Conservation (phyloP, 2,797 vertebrate genomes). For the Trachops cirrhosus region DNA sequence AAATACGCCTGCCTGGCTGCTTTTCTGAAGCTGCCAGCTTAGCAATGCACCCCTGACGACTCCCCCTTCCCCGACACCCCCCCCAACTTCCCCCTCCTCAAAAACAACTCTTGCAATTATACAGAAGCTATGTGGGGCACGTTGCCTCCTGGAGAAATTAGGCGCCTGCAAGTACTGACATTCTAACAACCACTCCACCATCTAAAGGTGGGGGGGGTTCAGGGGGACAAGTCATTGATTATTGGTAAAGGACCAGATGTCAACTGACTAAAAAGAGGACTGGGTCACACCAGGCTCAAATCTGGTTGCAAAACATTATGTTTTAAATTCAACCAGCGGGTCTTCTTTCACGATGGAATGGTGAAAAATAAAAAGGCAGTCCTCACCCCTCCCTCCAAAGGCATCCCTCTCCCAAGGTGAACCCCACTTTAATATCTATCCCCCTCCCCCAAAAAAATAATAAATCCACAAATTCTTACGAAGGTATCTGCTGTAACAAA, state of each 20-base stretch:
- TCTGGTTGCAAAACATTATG: constrained; percentile 67
- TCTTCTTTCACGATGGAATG: constrained; percentile 68
- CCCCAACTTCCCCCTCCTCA: constrained; percentile 57
- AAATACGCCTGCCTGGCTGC: constrained; percentile 34
- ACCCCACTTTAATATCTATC: constrained; percentile 36
- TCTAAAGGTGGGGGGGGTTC: not conserved
- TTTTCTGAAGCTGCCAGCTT: constrained; percentile 36
- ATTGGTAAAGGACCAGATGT: constrained; percentile 61
- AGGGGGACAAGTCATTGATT: not conserved
- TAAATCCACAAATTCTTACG: constrained; percentile 80
- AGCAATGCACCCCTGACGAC: constrained; percentile 40
- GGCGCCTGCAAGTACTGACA: constrained; percentile 10
- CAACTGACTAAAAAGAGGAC: constrained; percentile 55
- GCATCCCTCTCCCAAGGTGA: constrained; percentile 51
- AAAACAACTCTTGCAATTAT: constrained; percentile 67
- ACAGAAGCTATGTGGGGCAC: constrained; percentile 52
- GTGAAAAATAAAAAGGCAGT: not conserved
- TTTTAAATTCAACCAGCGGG: constrained; percentile 63
- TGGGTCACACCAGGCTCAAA: constrained; percentile 67
- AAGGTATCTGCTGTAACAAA: constrained; percentile 84
- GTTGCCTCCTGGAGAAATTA: constrained; percentile 59
- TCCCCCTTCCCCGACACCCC: not conserved
- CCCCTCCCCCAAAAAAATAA: constrained; percentile 43
- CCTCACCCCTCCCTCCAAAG: constrained; percentile 38
- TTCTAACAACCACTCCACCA: not conserved